Base-by-base conservation (phyloP, 2,113 vertebrate species). In the Nesoenas mayeri region DNA sequence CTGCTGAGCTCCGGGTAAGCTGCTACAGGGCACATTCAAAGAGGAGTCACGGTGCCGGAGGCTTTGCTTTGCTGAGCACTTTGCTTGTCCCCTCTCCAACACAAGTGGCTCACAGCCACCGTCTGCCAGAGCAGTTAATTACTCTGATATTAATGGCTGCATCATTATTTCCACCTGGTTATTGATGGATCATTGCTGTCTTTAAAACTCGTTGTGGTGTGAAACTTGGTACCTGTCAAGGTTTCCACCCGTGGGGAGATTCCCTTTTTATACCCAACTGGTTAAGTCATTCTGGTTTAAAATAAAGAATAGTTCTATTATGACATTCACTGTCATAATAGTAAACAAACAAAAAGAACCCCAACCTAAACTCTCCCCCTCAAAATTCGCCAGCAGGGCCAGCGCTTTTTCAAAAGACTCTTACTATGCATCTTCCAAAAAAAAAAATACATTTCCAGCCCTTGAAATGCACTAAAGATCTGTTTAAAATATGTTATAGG, bases 31-130 rank as follows among this genome's bases (percentile, higher is more conserved):
- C 53, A 42, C 12, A 1, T 29, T 18, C 38, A 29, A 29, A 15
- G 24, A 19, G 61, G 18, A 36, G 51, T 11, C 13, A 11, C 0
- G 0, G 48, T 48, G 44, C 57, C 38, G 26, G 57, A 72, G 73
- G 38, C 34, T 8, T 21, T 3, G 4, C 64, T 86, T 22, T 70
- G n/a, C 48, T 18, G 11, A 70, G 48, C 18, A 6, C 34, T 18
- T 75, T 50, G 60, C 40, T 50, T 47, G 29, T 62, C 6, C 44
- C n/a, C 20, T 32, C 61, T 79, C 20, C 9, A n/a, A 48, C 44
- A 31, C 0, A 0, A 75, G 8, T 22, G 36, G 40, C 42, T 87
- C 36, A 29, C 7, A 77, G 73, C 54, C 57, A 32, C 1, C 6
- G 6, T 38, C 65, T 80, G 79, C 34, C 66, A 79, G 50, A 79